phyloP scores from a whole-genome alignment of 2,888 invertebrate genomes.

The Sisyra terminalis region DNA sequence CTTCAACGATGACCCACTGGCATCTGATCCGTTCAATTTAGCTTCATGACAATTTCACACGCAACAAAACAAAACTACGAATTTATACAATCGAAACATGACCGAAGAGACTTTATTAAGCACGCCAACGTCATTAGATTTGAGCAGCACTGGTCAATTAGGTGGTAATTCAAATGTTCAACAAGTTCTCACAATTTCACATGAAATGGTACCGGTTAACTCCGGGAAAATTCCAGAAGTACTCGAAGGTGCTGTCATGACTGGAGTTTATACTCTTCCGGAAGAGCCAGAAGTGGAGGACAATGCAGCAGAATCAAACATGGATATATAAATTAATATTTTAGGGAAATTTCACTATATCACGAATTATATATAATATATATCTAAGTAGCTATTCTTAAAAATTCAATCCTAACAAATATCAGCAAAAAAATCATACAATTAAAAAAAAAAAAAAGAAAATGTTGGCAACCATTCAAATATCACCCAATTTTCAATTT shows the following conservation, averaged over 20 bases:
- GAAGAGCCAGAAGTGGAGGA: slow-evolving; percentile 37
- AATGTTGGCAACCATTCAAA: too few species aligned
- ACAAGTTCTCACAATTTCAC: slow-evolving; percentile 10
- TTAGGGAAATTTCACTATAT: not conserved
- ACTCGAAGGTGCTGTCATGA: slow-evolving; percentile 26
- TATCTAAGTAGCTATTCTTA: not conserved
- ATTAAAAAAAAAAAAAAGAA: too few species aligned
- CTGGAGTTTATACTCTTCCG: slow-evolving; percentile 36
- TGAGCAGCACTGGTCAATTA: slow-evolving; percentile 5
- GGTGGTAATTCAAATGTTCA: slow-evolving; percentile 8
- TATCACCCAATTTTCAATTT: too few species aligned
- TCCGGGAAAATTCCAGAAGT: slow-evolving; percentile 23
- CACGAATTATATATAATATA: not conserved
- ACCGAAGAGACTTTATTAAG: slow-evolving; percentile 39
- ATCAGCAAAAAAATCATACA: too few species aligned
- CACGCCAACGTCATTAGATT: slow-evolving; percentile 30
- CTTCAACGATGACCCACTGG: slow-evolving; percentile 40
- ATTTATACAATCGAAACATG: slow-evolving; percentile 39
- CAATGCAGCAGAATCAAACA: slow-evolving; percentile 28
- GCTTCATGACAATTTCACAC: slow-evolving; percentile 58
- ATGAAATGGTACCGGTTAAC: slow-evolving; percentile 24
- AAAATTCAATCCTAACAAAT: not conserved
- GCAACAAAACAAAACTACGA: slow-evolving; percentile 31
- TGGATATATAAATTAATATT: slow-evolving; percentile 20
- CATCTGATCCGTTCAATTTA: slow-evolving; percentile 46